A percentile compares a stretch with the other conserved stretches of the same genome.
Conservation (phyloP, 2,888 invertebrate genomes). For the Melanchra persicariae region DNA sequence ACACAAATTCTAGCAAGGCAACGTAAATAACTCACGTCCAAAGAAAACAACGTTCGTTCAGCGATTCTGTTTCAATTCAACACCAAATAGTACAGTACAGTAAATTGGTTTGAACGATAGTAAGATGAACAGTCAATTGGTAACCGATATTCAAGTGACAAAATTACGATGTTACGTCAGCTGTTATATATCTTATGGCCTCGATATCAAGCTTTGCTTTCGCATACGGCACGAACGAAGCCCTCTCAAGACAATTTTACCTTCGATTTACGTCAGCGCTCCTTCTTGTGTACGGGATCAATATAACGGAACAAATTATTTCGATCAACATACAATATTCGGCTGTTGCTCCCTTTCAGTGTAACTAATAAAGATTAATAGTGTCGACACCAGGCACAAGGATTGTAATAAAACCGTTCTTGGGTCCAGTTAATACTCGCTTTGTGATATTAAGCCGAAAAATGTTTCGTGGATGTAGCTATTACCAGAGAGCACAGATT, state of each 20-base stretch:
- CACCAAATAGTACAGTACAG: conserved; percentile 8
- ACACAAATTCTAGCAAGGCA: neutral
- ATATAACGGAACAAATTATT: conserved; percentile 37
- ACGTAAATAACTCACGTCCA: neutral
- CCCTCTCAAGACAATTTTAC: conserved; percentile 22
- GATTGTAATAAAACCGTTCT: conserved; percentile 72
- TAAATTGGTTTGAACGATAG: conserved; percentile 22
- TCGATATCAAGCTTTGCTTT: conserved; percentile 29
- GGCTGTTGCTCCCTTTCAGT: conserved; percentile 53
- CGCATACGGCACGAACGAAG: conserved; percentile 37
- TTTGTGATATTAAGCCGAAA: conserved; percentile 67
- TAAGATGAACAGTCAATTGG: conserved; percentile 36
- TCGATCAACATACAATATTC: conserved; percentile 43
- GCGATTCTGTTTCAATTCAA: conserved; percentile 11
- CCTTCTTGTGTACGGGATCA: conserved; percentile 35
- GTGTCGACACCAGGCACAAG: conserved; percentile 66
- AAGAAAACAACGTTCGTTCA: conserved; percentile 26
- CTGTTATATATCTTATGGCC: conserved; percentile 19
- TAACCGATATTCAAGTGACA: conserved; percentile 40
- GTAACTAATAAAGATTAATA: conserved; percentile 79
- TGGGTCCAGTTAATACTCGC: conserved; percentile 71
- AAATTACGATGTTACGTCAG: conserved; percentile 35
- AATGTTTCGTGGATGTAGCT: conserved; percentile 53
- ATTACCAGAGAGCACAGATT: conserved; percentile 47
- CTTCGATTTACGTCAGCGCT: conserved; percentile 37